Conservation (phyloP, 2,797 vertebrate species). For the Dicrostonyx torquatus region DNA sequence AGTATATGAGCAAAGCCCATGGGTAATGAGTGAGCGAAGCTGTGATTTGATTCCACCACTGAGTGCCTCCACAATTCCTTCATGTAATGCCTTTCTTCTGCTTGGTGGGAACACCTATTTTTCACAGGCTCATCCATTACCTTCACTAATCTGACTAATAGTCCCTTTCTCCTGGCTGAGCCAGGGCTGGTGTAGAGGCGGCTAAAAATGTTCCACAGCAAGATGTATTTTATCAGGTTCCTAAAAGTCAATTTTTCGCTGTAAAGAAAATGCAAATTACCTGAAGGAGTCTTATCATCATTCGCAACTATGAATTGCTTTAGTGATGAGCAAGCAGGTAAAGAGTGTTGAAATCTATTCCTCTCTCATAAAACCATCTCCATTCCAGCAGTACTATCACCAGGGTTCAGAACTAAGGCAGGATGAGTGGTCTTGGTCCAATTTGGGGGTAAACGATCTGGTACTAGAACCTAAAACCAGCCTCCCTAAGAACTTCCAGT, state of each 20-base stretch:
- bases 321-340: constrained; percentile 59
- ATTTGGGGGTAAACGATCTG: constrained; percentile 37
- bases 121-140: constrained; percentile 29
- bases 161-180: constrained; percentile 43
- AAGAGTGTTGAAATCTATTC: constrained; percentile 64
- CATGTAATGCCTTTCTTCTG: constrained; percentile 18
- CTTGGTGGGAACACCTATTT: constrained; percentile 15
- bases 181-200: neutral
- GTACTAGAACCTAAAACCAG: constrained; percentile 46
- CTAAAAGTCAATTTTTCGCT: constrained; percentile 39
- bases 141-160: constrained; percentile 66
- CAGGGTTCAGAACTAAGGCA: constrained; percentile 46
- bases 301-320: constrained; percentile 53
- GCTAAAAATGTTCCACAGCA: constrained; percentile 24
- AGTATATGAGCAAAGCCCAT: constrained; percentile 4
- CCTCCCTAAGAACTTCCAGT: constrained; percentile 72
- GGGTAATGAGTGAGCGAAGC: neutral
- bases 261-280: constrained; percentile 65
- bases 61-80: constrained; percentile 27
- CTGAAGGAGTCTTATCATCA: constrained; percentile 47
- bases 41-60: constrained; percentile 50
- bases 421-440: constrained; percentile 42
- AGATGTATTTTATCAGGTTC: constrained; percentile 60
- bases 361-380: neutral
- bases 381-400: constrained; percentile 59